A percentile compares a stretch with the other conserved stretches of the same genome.
phyloP scores from a whole-genome alignment of 1,140 invertebrate genomes.

The Pectinophora gossypiella region DNA sequence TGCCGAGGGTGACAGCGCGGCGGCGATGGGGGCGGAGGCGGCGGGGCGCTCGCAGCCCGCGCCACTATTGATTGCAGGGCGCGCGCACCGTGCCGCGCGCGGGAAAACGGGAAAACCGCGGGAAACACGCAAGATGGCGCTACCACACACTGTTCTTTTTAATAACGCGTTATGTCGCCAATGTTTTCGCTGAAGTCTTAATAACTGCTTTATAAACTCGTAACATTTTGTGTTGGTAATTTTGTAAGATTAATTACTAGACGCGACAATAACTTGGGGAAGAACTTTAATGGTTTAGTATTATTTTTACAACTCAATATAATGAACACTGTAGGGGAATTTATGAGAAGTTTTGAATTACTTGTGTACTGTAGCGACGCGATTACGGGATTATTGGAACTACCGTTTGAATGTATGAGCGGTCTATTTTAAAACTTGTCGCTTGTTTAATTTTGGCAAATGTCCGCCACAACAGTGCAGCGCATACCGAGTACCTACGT shows the following conservation, averaged over 20 bases:
- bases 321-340: too few relatives aligned
- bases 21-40: neutral
- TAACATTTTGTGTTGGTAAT: too few relatives aligned
- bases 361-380: too few relatives aligned
- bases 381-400: too few relatives aligned
- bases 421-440: neutral
- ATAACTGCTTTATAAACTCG: too few relatives aligned
- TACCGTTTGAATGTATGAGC: neutral
- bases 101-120: conserved; percentile 44
- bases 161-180: neutral
- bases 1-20: conserved; percentile 44
- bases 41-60: conserved; percentile 39
- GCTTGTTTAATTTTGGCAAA: neutral
- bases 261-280: too few relatives aligned
- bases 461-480: too few relatives aligned
- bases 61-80: conserved; percentile 53
- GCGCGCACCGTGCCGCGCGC: conserved; percentile 34
- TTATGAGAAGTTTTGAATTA: too few relatives aligned
- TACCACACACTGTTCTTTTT: conserved; percentile 4
- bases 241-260: too few relatives aligned
- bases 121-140: conserved; percentile 47
- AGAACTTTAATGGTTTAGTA: too few relatives aligned
- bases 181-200: neutral
- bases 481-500: neutral
- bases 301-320: too few relatives aligned